Evolutionary conservation across 2,797 vertebrate species (phyloP).

Genomic region (Simalia tracyae): DNA sequence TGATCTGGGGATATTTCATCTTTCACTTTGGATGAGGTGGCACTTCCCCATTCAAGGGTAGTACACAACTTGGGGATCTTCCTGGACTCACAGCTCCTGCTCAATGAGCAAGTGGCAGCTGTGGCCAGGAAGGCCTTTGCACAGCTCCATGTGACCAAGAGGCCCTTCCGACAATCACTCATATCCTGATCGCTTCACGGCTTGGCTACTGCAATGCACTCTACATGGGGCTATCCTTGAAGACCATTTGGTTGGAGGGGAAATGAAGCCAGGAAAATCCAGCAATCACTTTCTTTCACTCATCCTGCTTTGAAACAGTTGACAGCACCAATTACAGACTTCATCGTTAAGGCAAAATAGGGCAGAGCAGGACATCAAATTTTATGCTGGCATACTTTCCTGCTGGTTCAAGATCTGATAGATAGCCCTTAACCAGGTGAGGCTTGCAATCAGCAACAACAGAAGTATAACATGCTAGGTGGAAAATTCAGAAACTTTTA

Average conservation of each 20-base stretch:
- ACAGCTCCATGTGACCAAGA: not conserved
- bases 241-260: not conserved
- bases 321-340: not conserved
- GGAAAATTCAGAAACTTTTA: not conserved
- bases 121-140: not conserved
- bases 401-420: not conserved
- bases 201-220: not conserved
- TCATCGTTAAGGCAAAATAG: not conserved
- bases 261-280: not conserved
- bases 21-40: not conserved
- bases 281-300: not conserved
- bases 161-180: not conserved
- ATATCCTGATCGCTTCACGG: not conserved
- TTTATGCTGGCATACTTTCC: not conserved
- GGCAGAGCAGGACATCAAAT: not conserved
- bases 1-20: not conserved
- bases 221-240: not conserved
- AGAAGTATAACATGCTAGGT: not conserved
- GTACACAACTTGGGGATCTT: not conserved
- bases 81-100: not conserved
- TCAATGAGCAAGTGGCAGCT: not conserved
- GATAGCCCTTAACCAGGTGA: not conserved
- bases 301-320: not conserved
- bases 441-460: not conserved
- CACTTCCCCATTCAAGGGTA: not conserved